Evolutionary conservation across 2,113 vertebrate species (phyloP), one percentile per base, ranked within the genome.

Genomic region (Sardina pilchardus): DNA sequence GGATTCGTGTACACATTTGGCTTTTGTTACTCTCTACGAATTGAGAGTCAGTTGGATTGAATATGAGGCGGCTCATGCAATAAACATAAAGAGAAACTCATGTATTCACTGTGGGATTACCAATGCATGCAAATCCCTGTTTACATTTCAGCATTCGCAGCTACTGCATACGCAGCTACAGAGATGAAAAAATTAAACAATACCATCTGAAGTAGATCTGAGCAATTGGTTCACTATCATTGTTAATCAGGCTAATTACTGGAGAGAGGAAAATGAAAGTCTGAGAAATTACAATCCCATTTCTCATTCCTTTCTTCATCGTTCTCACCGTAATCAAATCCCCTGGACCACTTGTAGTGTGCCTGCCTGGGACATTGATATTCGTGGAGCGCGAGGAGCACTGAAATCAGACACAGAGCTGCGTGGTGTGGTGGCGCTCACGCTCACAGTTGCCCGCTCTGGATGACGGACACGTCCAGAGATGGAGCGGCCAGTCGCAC

Each of bases 401-500:
- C 2, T 67, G 59, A 30, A 67, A 67, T 67, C 50, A 19, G 50
- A 53, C 50, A 53, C 45, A 16, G 16, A 59, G 53, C 8, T n/a
- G 5, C n/a, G n/a, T n/a, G 21, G 56, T 26, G 59, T 63, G 59
- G 53, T 59, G 53, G 53, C 3, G 9, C 19, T 53, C 50, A 53
- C 50, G 16, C 16, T 4, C 43, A 82, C 26, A 82, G n/a, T 24
- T 24, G 42, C 43, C 50, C 19, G 71, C 82, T 50, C 43, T 53
- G 81, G 71, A 63, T 86, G 43, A 85, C 44, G 85, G 82, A 63
- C 83, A 36, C 48, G 71, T 88, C 44, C 71, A 50, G 84, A 47
- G 59, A 0, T 7, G 59, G 26, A 26, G 59, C 1, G 8, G 83
- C 47, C 84, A 43, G 39, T 83, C 80, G 85, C 83, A 78, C 81